phyloP scores from a whole-genome alignment of 2,113 vertebrate species.

The Thunnus maccoyii region DNA sequence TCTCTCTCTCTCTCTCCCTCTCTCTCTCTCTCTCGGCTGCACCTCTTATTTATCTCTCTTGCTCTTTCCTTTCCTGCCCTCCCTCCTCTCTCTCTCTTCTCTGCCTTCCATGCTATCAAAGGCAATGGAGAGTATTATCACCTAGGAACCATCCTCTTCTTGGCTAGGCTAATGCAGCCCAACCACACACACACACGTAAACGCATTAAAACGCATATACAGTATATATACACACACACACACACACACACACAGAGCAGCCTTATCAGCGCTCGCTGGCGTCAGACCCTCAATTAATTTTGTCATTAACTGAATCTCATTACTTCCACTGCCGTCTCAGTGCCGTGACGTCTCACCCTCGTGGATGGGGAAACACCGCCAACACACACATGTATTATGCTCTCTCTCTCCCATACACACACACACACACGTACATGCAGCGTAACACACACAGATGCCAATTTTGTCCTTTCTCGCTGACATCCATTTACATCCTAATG shows the following conservation, averaged over 20 bases:
- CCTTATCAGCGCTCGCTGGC: slow-evolving; percentile 61
- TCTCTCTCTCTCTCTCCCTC: background rate
- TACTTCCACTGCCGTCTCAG: slow-evolving; percentile 47
- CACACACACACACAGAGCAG: slow-evolving; percentile 15
- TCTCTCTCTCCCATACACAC: background rate
- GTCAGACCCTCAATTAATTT: slow-evolving; percentile 76
- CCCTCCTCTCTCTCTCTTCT: slow-evolving; percentile 24
- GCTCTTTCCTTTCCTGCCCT: slow-evolving; percentile 30
- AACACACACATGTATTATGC: slow-evolving; percentile 5
- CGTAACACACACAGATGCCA: slow-evolving; percentile 13
- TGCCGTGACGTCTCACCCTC: slow-evolving; percentile 48
- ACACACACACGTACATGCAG: background rate
- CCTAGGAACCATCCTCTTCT: slow-evolving; percentile 44
- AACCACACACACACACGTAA: slow-evolving; percentile 5
- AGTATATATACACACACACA: slow-evolving; percentile 4
- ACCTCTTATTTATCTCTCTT: slow-evolving; percentile 53
- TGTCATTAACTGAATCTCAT: slow-evolving; percentile 76
- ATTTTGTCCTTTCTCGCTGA: slow-evolving; percentile 42
- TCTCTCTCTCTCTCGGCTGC: slow-evolving; percentile 28
- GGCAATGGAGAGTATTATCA: slow-evolving; percentile 64
- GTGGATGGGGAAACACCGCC: slow-evolving; percentile 30
- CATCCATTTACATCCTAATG: slow-evolving; percentile 73
- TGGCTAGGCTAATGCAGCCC: slow-evolving; percentile 30
- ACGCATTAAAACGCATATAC: slow-evolving; percentile 32
- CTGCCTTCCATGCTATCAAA: slow-evolving; percentile 51